These are phyloP conservation scores for Cochlearius cochlearius DNA, from an alignment of 2,113 vertebrate genomes.

Conservation along the genomic window DNA sequence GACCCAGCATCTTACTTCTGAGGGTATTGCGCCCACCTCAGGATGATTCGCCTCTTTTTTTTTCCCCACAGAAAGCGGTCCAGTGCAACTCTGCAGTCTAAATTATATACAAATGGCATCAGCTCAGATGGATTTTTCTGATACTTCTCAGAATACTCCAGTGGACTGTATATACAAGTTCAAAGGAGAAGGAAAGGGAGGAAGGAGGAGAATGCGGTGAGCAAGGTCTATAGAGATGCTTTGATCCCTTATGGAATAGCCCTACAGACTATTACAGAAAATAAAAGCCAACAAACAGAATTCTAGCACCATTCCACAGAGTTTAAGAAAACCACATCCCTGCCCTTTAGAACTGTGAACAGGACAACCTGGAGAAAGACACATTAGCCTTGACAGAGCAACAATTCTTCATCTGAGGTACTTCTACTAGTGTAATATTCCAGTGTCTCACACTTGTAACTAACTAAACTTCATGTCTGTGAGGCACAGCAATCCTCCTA, in stretches of 20 bases:
- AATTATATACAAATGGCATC: not conserved
- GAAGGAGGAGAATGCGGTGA: not conserved
- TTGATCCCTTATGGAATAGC: not conserved
- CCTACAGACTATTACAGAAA: not conserved
- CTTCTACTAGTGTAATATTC: not conserved
- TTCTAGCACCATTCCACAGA: not conserved
- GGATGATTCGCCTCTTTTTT: not conserved
- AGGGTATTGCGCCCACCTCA: not conserved
- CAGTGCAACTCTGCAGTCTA: not conserved
- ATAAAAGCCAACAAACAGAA: not conserved
- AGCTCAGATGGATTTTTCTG: not conserved
- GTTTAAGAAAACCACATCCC: not conserved
- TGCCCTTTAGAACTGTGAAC: not conserved
- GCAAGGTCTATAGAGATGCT: not conserved
- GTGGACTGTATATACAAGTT: not conserved
- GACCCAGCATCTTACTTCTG: not conserved
- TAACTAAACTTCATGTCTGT: not conserved
- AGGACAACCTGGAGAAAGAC: not conserved
- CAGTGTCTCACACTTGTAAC: not conserved
- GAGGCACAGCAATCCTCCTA: not conserved
- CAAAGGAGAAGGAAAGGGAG: not conserved
- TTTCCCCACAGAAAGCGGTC: not conserved
- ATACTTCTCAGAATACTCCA: not conserved
- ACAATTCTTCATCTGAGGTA: not conserved
- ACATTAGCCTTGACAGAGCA: constrained; percentile 13